These are phyloP conservation scores for Platerodrilus igneus DNA, from an alignment of 2,888 invertebrate species.

Conservation along the genomic window DNA sequence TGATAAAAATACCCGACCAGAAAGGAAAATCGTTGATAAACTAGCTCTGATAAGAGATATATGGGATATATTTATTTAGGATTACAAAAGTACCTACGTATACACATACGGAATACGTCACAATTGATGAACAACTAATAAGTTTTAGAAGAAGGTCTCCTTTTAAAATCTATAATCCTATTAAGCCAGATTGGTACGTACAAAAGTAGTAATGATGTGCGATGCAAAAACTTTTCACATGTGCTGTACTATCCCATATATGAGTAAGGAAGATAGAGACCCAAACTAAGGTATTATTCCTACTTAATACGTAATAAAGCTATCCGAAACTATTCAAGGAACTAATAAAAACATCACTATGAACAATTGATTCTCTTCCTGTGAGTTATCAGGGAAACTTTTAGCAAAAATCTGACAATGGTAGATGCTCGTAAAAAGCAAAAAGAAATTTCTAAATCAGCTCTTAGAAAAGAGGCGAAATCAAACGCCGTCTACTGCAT, in stretches of 20 bases:
- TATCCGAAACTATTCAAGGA: neutral
- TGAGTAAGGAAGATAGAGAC: neutral
- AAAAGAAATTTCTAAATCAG: neutral
- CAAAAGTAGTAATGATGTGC: neutral
- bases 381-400: neutral
- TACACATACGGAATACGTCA: too few relatives aligned
- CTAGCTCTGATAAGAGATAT: too few relatives aligned
- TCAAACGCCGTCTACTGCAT: neutral
- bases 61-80: too few relatives aligned
- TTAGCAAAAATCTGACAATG: conserved; percentile 1
- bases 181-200: conserved; percentile 1
- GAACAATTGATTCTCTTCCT: too few relatives aligned
- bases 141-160: too few relatives aligned
- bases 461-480: neutral
- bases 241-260: neutral
- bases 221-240: conserved; percentile 1
- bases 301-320: neutral
- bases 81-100: too few relatives aligned
- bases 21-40: too few relatives aligned
- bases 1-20: too few relatives aligned
- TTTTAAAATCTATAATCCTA: too few relatives aligned
- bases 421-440: neutral
- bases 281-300: too few relatives aligned
- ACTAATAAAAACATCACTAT: neutral
- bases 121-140: too few relatives aligned